A percentile compares a stretch with the other conserved stretches of the same genome.
phyloP scores from a whole-genome alignment of 2,113 vertebrate species.

The Sapajus apella region DNA sequence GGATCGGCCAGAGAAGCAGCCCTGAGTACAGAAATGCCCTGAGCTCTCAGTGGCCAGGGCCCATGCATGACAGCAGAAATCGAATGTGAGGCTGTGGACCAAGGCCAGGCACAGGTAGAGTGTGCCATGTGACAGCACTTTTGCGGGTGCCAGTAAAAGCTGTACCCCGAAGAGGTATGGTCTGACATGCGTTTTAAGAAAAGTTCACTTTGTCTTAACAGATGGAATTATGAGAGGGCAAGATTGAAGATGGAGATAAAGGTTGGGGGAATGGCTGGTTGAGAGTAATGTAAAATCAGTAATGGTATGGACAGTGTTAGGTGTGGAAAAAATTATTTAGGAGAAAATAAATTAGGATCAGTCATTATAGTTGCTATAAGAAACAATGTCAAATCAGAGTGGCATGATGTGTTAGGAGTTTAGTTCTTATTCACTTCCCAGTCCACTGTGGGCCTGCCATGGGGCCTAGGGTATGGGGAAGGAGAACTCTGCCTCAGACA shows the following conservation, averaged over 20 bases:
- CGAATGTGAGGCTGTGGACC: fast-evolving
- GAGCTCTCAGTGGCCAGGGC: fast-evolving
- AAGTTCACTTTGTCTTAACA: not conserved
- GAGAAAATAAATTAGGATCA: not conserved
- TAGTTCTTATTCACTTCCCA: not conserved
- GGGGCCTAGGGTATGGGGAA: not conserved
- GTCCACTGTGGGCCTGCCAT: not conserved
- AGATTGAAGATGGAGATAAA: not conserved
- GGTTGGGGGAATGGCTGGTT: too few relatives aligned
- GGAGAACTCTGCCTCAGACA: too few relatives aligned
- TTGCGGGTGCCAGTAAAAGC: fast-evolving
- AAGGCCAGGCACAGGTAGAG: not conserved
- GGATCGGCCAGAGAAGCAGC: fast-evolving
- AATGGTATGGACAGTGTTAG: not conserved
- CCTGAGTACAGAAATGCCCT: not conserved
- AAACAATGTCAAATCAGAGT: not conserved
- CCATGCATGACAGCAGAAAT: not conserved
- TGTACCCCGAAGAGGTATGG: not conserved
- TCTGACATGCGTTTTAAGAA: not conserved
- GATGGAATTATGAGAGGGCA: not conserved
- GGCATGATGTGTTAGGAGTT: fast-evolving
- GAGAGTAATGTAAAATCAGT: not conserved
- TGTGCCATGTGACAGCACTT: fast-evolving
- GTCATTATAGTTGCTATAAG: not conserved
- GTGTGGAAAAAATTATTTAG: not conserved